Conservation (phyloP, 2,888 invertebrate species). For the Argyresthia goedartella region DNA sequence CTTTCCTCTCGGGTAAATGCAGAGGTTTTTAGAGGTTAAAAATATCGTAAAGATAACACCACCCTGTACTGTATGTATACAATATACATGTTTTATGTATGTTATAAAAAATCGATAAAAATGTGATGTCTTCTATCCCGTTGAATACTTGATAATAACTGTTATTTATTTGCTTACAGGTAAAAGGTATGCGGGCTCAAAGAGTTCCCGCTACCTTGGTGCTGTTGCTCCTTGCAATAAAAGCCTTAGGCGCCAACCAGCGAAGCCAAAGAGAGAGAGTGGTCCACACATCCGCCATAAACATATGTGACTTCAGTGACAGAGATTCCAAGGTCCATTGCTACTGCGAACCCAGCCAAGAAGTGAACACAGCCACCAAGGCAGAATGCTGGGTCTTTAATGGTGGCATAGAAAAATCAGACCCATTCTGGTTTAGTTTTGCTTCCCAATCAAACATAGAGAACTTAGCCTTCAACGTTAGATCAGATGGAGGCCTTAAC, state of each 20-base stretch:
- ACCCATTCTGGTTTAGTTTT: conserved; percentile 80
- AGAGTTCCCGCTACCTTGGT: conserved; percentile 64
- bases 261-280: conserved; percentile 46
- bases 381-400: conserved; percentile 85
- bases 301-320: conserved; percentile 71
- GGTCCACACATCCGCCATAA: conserved; percentile 38
- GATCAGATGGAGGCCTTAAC: conserved; percentile 76
- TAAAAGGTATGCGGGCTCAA: conserved; percentile 64
- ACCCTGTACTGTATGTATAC: too few relatives aligned
- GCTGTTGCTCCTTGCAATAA: conserved; percentile 61
- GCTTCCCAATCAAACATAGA: conserved; percentile 78
- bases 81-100: too few relatives aligned
- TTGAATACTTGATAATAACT: too few relatives aligned
- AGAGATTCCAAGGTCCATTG: conserved; percentile 74
- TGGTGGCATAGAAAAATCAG: conserved; percentile 74
- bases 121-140: too few relatives aligned
- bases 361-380: conserved; percentile 72
- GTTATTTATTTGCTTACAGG: conserved; percentile 41
- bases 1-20: too few relatives aligned
- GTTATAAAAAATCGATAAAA: too few relatives aligned
- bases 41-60: too few relatives aligned
- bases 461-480: conserved; percentile 78
- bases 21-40: too few relatives aligned
- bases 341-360: conserved; percentile 73
- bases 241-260: conserved; percentile 55